Percentiles rank a stretch among this genome's conserved stretches.
These are phyloP conservation scores for Rhabdornis inornatus DNA, from an alignment of 2,113 vertebrate genomes.

Conservation along the genomic window DNA sequence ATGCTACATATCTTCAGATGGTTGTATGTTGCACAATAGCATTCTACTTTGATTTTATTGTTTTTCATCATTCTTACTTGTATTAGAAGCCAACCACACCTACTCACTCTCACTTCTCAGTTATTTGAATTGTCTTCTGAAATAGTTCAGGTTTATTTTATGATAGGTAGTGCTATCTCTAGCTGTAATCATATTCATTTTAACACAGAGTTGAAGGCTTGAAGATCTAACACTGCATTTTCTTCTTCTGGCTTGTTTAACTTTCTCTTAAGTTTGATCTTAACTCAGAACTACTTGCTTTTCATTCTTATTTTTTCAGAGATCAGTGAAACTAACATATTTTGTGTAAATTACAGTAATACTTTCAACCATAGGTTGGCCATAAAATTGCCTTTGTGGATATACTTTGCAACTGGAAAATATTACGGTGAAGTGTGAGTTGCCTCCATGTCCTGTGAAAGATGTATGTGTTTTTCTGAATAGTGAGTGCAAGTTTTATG, in stretches of 20 bases:
- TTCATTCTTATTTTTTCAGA: not conserved
- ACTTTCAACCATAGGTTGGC: not conserved
- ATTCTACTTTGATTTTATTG: not conserved
- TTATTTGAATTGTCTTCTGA: not conserved
- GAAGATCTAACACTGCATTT: not conserved
- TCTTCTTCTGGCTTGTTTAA: not conserved
- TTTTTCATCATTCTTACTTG: not conserved
- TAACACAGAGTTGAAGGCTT: not conserved
- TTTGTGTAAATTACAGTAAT: not conserved
- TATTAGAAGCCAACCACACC: not conserved
- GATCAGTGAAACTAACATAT: not conserved
- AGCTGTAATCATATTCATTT: not conserved
- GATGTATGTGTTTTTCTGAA: not conserved
- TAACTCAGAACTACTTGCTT: not conserved
- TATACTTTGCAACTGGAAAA: not conserved
- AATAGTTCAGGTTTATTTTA: not conserved
- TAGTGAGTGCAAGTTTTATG: not conserved
- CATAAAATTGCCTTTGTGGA: not conserved
- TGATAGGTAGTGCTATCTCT: not conserved
- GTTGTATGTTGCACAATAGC: not conserved
- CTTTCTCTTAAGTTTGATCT: not conserved
- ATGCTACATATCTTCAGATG: not conserved
- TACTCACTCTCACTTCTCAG: not conserved
- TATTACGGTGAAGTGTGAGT: not conserved
- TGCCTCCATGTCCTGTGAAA: not conserved